Base-by-base conservation (phyloP, 2,888 invertebrate species). In the Amiota communis region DNA sequence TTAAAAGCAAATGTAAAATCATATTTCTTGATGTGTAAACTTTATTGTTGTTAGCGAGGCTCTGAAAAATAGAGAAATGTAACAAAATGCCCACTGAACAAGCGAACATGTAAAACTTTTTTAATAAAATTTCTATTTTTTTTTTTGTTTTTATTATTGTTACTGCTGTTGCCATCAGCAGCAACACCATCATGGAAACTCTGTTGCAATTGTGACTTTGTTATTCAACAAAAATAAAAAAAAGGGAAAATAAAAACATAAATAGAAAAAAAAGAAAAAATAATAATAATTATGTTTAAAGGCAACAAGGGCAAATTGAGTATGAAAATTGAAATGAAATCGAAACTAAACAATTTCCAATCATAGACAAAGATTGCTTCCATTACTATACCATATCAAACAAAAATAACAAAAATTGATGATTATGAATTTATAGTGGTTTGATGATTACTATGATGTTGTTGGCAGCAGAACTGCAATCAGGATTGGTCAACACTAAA, bases 1-100 rank as follows among this genome's bases (percentile, higher is more conserved):
- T 83, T 83, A 83, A 83, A 83, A 83, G 84, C 85, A 83, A 83
- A 83, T 85, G 83, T 81, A 83, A 83, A 83, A 83, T 83, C 85
- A 85, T 83, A 83, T 83, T 83, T 83, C 83, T 85, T 36, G 36
- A 85, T 83, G 84, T 83, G 82, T 82, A 83, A 83, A 82, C 85
- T 83, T 83, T 80, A 15, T 17, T 59, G 6, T 59, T 59, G 59
- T 57, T 57, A 23, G 23, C 23, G 23, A 23, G 23, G 23, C 23
- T 23, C 23, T 36, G 36, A 36, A 36, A 36, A 36, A 36, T 36
- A 36, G 36, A 36, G 6, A 36, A 36, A 36, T 36, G 2, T 2
- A 36, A 36, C 2, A 15, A 13, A 51, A 36, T 53, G 23, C 73
- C 74, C 15, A 23, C 59, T 57, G 70, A 53, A 75, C 78, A 79